Percentiles rank a stretch among this genome's conserved stretches.
Evolutionary conservation across 2,113 vertebrate genomes (phyloP).

Genomic region (Cettia cetti): DNA sequence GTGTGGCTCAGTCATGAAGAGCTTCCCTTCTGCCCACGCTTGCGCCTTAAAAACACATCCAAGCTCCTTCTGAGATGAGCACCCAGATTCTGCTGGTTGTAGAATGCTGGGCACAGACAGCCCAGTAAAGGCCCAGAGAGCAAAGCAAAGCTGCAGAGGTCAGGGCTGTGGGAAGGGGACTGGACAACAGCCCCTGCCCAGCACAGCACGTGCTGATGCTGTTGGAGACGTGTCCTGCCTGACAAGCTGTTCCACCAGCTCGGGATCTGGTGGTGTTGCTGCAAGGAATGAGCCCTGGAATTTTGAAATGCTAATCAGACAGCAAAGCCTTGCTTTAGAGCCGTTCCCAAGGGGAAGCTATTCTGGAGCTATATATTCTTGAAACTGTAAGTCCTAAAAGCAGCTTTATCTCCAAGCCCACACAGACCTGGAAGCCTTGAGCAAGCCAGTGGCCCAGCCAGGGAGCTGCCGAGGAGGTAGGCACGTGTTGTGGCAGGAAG

Average conservation of each 20-base stretch:
- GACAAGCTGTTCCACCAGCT: background rate
- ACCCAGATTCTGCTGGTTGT: background rate
- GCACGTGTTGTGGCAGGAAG: background rate
- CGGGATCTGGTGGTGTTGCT: background rate
- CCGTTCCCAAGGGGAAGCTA: conserved; percentile 10
- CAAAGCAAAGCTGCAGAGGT: background rate
- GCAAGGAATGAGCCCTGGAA: background rate
- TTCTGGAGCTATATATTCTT: conserved; percentile 1
- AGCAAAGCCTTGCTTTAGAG: background rate
- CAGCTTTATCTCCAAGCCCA: background rate
- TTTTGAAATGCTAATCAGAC: conserved; percentile 32
- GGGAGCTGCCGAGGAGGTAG: background rate
- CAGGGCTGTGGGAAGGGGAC: background rate
- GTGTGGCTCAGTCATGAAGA: background rate
- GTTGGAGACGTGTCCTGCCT: background rate
- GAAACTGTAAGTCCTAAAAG: conserved; percentile 4
- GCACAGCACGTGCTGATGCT: background rate
- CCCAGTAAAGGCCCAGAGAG: background rate
- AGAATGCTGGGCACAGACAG: rapidly evolving
- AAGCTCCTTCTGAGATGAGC: background rate
- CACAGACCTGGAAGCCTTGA: background rate
- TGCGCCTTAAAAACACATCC: background rate
- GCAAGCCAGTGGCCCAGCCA: background rate
- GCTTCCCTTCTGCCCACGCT: background rate
- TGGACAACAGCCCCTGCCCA: background rate